These are phyloP conservation scores for Rhagoletis zephyria DNA, from an alignment of 1,140 invertebrate species.

Conservation along the genomic window DNA sequence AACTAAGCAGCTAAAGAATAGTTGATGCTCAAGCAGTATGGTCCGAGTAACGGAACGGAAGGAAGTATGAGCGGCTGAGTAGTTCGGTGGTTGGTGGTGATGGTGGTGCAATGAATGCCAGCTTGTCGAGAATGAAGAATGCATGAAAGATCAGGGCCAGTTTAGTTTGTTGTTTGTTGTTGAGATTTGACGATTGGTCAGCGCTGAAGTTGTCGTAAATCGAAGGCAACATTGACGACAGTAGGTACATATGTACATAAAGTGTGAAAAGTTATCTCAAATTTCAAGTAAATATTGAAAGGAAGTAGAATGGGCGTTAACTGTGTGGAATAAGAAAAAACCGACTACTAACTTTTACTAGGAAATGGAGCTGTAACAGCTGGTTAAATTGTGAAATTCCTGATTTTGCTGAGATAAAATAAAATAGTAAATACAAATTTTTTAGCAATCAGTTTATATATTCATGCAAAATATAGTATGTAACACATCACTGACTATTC, in stretches of 20 bases:
- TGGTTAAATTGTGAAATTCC: too few relatives aligned
- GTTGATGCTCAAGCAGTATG: background rate
- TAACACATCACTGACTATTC: too few relatives aligned
- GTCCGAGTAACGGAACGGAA: background rate
- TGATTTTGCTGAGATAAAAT: too few relatives aligned
- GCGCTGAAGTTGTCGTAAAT: constrained; percentile 12
- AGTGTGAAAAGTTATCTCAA: background rate
- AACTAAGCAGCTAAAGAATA: background rate
- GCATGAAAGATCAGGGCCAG: background rate
- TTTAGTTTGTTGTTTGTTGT: background rate
- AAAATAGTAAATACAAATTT: too few relatives aligned
- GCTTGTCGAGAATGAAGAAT: background rate
- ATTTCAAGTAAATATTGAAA: background rate
- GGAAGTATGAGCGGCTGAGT: background rate
- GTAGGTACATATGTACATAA: too few relatives aligned
- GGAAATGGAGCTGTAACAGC: too few relatives aligned
- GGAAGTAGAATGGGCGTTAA: background rate
- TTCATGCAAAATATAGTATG: too few relatives aligned
- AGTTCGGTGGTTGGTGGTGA: background rate
- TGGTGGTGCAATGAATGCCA: background rate
- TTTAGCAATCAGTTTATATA: too few relatives aligned
- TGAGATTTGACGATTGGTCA: constrained; percentile 14
- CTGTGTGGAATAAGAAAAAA: too few relatives aligned
- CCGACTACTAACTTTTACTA: too few relatives aligned
- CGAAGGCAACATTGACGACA: background rate